Conservation (phyloP, 2,888 invertebrate species). For the Yponomeuta cagnagella region DNA sequence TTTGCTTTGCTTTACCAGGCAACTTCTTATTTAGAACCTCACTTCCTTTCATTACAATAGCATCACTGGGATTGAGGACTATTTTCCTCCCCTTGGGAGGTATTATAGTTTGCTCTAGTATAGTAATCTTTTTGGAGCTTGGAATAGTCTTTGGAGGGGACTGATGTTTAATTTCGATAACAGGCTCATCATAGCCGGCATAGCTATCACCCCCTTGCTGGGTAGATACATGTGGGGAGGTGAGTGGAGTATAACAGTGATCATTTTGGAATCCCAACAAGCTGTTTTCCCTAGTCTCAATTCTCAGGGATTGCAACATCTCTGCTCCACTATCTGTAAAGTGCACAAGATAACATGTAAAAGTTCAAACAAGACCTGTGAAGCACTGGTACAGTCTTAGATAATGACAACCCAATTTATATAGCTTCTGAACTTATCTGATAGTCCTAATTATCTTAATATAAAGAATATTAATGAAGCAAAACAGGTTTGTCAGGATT, state of each 20-base stretch:
- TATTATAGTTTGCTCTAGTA: constrained; percentile 66
- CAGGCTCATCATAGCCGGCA: constrained; percentile 55
- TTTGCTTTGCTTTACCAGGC: constrained; percentile 47
- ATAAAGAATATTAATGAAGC: too few relatives aligned
- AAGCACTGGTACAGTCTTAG: too few relatives aligned
- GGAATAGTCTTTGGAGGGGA: constrained; percentile 62
- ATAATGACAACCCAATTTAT: too few relatives aligned
- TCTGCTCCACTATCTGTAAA: constrained; percentile 64
- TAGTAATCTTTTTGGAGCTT: constrained; percentile 65
- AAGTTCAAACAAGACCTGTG: background rate
- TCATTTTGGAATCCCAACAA: constrained; percentile 83
- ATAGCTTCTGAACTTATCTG: too few relatives aligned
- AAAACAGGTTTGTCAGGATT: too few relatives aligned
- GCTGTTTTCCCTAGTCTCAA: constrained; percentile 69
- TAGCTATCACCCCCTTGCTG: constrained; percentile 50
- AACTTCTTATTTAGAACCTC: constrained; percentile 57
- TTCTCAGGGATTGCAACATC: constrained; percentile 67
- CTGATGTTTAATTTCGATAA: constrained; percentile 62
- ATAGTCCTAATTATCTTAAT: too few relatives aligned
- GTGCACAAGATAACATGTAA: constrained; percentile 18
- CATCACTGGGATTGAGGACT: constrained; percentile 48
- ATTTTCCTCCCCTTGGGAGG: constrained; percentile 72
- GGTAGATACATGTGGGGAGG: constrained; percentile 75
- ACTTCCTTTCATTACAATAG: constrained; percentile 56
- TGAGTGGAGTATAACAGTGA: constrained; percentile 86